phyloP scores from a whole-genome alignment of 1,140 invertebrate genomes.

The Euwallacea fornicatus region DNA sequence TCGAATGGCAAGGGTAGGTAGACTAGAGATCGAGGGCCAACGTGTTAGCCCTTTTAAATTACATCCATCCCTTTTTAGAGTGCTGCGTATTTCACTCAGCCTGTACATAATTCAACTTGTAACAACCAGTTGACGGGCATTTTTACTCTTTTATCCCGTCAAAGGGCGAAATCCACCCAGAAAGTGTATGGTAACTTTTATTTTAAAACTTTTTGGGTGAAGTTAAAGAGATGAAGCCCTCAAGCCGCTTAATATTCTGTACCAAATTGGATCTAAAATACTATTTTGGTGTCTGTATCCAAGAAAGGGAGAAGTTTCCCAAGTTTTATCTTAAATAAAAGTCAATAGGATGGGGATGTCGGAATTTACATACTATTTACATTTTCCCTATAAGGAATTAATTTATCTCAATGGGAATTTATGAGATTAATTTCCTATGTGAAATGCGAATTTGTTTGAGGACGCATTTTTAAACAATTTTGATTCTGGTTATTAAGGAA shows the following conservation, averaged over 20 bases:
- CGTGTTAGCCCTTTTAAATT: constrained; percentile 13
- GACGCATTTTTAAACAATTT: no score
- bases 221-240: constrained; percentile 21
- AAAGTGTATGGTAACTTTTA: constrained; percentile 9
- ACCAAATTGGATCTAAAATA: constrained; percentile 37
- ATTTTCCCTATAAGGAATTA: constrained; percentile 37
- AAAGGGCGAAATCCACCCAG: no score
- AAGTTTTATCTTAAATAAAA: constrained; percentile 39
- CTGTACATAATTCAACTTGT: no score
- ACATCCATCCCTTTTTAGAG: constrained; percentile 13
- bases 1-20: background rate
- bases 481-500: no score
- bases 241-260: constrained; percentile 30
- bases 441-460: background rate
- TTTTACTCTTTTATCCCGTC: no score
- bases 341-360: constrained; percentile 35
- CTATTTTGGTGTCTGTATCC: constrained; percentile 37
- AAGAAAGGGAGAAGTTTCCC: constrained; percentile 29
- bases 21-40: constrained; percentile 12
- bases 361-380: constrained; percentile 39
- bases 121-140: no score
- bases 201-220: constrained; percentile 30
- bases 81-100: no score
- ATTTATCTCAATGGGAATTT: constrained; percentile 35
- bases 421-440: constrained; percentile 38